Evolutionary conservation across 1,140 invertebrate genomes (phyloP).

Genomic region (Delia radicum): DNA sequence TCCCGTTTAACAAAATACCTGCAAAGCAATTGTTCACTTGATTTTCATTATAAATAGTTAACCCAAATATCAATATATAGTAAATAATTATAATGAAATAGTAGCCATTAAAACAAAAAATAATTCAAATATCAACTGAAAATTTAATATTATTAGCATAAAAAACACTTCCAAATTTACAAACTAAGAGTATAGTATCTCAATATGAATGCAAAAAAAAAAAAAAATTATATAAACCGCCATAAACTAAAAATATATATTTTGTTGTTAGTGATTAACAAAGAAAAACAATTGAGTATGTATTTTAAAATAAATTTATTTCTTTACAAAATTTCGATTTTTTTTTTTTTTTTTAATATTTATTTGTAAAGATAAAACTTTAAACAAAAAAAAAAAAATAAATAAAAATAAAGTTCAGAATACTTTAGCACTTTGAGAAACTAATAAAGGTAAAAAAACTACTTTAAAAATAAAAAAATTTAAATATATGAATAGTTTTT

Average conservation of each 20-base stretch:
- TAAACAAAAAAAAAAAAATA: neutral
- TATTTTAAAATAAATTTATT: neutral
- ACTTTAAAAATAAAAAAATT: neutral
- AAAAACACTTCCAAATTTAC: neutral
- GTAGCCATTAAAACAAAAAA: neutral
- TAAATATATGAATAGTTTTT: neutral
- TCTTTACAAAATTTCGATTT: neutral
- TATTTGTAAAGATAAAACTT: neutral
- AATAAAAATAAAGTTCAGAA: slow-evolving; percentile 11
- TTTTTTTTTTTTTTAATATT: neutral
- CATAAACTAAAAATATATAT: neutral
- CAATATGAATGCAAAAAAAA: neutral
- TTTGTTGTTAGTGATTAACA: neutral
- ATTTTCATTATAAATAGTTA: neutral
- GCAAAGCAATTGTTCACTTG: neutral
- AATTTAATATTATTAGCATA: neutral
- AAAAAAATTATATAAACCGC: neutral
- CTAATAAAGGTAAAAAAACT: neutral
- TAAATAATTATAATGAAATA: neutral
- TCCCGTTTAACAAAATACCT: neutral
- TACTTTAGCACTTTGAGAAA: slow-evolving; percentile 14
- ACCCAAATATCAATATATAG: neutral
- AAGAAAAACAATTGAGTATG: neutral
- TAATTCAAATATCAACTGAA: neutral
- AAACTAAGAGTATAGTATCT: neutral